Percentiles rank a stretch among this genome's conserved stretches.
Conservation (phyloP, 2,888 invertebrate species). For the Phrixothrix hirtus region DNA sequence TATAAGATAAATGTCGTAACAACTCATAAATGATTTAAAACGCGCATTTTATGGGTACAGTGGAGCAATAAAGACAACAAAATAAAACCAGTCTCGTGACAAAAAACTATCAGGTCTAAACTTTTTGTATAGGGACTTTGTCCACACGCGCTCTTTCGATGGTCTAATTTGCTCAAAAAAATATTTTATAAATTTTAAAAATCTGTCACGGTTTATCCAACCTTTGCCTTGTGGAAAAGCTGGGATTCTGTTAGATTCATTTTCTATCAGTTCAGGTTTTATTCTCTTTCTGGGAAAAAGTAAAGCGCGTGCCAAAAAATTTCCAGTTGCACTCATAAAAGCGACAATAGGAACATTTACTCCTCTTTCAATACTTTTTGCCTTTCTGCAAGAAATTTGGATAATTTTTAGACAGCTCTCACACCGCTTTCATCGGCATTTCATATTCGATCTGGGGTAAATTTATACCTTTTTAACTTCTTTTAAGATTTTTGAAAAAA, state of each 20-base stretch:
- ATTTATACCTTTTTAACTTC: background rate
- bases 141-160: constrained; percentile 3
- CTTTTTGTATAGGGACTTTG: background rate
- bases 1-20: background rate
- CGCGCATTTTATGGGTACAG: background rate
- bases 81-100: background rate
- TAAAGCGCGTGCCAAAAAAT: constrained; percentile 2
- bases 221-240: background rate
- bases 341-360: background rate
- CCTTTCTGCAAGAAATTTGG: too few relatives aligned
- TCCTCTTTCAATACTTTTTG: constrained; percentile 1
- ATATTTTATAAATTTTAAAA: constrained; percentile 22
- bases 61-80: background rate
- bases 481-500: constrained; percentile 13
- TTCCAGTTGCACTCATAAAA: background rate
- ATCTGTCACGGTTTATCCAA: constrained; percentile 3
- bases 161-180: constrained; percentile 25
- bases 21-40: background rate
- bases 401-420: background rate
- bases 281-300: constrained; percentile 3
- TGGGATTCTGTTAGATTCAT: constrained; percentile 1
- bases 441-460: background rate
- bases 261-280: constrained; percentile 1
- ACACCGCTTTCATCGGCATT: background rate
- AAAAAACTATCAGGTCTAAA: too few relatives aligned